Percentiles rank a stretch among this genome's conserved stretches.
Evolutionary conservation across 2,888 invertebrate genomes (phyloP).

Genomic region (Aromia moschata): DNA sequence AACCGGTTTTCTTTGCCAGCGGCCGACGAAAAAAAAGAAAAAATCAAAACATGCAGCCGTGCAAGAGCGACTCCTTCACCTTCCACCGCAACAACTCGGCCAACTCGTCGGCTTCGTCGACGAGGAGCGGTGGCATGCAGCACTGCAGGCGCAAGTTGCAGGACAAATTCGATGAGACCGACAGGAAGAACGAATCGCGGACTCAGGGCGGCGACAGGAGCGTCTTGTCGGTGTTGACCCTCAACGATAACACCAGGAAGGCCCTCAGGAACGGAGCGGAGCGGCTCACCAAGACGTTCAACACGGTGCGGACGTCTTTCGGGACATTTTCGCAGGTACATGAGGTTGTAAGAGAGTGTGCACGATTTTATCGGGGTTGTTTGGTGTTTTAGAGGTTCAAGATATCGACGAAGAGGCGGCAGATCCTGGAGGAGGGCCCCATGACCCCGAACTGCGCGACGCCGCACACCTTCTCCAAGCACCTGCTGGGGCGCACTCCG

Average conservation of each 20-base stretch:
- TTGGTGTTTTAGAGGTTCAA: constrained; percentile 63
- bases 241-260: constrained; percentile 70
- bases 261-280: constrained; percentile 74
- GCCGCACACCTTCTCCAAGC: constrained; percentile 63
- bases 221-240: constrained; percentile 61
- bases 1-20: not conserved
- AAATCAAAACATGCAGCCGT: constrained; percentile 31
- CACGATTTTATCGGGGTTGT: not conserved
- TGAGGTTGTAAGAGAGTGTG: not conserved
- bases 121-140: constrained; percentile 43
- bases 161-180: constrained; percentile 53
- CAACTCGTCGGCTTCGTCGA: constrained; percentile 47
- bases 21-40: too few species aligned
- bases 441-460: constrained; percentile 63
- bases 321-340: constrained; percentile 75
- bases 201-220: constrained; percentile 48
- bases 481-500: constrained; percentile 72
- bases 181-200: constrained; percentile 26
- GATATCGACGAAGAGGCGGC: constrained; percentile 66
- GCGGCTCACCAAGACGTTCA: constrained; percentile 73
- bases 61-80: constrained; percentile 50
- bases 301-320: constrained; percentile 71
- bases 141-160: constrained; percentile 58
- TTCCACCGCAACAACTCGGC: constrained; percentile 51
- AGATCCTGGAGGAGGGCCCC: constrained; percentile 67